phyloP scores from a whole-genome alignment of 2,888 invertebrate genomes.

The Tipula confusa region DNA sequence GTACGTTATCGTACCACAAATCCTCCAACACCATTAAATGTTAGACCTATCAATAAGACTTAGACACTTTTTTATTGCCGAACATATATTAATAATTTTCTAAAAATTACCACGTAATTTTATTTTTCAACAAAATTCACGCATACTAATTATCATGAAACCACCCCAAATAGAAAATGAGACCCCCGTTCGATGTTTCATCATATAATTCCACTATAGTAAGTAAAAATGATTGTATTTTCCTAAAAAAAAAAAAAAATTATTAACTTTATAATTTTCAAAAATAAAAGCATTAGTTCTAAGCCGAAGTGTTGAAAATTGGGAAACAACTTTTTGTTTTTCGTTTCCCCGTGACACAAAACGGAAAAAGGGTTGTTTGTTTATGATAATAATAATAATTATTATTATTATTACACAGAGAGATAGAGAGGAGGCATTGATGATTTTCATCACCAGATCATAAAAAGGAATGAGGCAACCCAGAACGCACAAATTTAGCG shows the following conservation, averaged over 20 bases:
- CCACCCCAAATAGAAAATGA: neutral
- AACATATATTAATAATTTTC: neutral
- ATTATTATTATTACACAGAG: neutral
- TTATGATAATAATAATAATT: constrained; percentile 7
- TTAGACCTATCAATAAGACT: too few relatives aligned
- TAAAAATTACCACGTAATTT: neutral
- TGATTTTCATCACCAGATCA: neutral
- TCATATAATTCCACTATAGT: neutral
- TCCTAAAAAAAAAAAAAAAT: neutral
- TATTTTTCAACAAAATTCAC: neutral
- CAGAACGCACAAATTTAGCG: neutral
- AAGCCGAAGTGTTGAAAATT: constrained; percentile 20
- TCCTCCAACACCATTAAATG: too few relatives aligned
- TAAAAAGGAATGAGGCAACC: neutral
- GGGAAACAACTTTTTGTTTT: neutral
- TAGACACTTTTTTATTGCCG: too few relatives aligned
- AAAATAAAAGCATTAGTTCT: neutral
- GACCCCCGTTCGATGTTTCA: neutral
- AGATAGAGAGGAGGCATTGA: neutral
- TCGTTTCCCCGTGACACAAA: neutral
- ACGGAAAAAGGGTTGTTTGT: constrained; percentile 12
- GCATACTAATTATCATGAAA: neutral
- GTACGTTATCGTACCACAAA: too few relatives aligned
- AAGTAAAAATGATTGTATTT: neutral
- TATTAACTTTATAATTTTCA: neutral